Base-by-base conservation (phyloP, 2,797 vertebrate genomes). In the Protosalanx chinensis region DNA sequence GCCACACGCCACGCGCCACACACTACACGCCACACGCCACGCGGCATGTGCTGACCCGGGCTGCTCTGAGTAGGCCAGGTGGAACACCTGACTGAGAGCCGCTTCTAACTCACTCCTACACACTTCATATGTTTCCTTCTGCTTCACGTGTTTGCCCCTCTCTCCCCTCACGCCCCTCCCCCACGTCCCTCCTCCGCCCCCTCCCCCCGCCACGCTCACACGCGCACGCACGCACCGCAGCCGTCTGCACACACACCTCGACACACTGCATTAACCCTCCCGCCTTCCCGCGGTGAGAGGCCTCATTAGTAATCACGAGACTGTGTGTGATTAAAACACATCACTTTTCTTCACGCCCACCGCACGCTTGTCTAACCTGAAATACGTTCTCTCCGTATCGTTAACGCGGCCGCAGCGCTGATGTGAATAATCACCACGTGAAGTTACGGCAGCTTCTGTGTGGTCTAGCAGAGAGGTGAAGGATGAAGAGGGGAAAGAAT, bases 291-390 rank as follows among this genome's bases (percentile, higher is more conserved):
- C 29, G 13, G 41, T 74, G 37, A 61, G 71, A 72, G 56, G 53
- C 5, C 68, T 72, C 68, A 74, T 76, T 67, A 68, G 59, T 74
- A 74, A 76, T 73, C 78, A 79, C 65, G 68, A 73, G 71, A 41
- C 62, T 37, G 46, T 41, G 66, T 68, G 69, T 64, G 32, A 68
- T 64, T 64, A 7, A 49, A 64, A 64, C 37, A 37, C n/a, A 16
- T 15, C 35, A 6, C 63, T 64, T 16, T 57, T 10, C 18, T 46
- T 64, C 33, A 23, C 37, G 15, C 27, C 37, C 27, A 51, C 12
- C 18, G 41, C 33, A 37, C 13, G 41, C 23, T 16, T n/a, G 33
- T 64, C n/a, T 27, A 29, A 66, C 35, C 46, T 16, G 20, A 13
- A 46, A 49, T 49, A 65, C 37, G 2, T 49, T 65, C 35, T 8